Percentiles rank a stretch among this genome's conserved stretches.
Evolutionary conservation across 23 tunicate species (phyloP).

Genomic region (Diplosoma virens): DNA sequence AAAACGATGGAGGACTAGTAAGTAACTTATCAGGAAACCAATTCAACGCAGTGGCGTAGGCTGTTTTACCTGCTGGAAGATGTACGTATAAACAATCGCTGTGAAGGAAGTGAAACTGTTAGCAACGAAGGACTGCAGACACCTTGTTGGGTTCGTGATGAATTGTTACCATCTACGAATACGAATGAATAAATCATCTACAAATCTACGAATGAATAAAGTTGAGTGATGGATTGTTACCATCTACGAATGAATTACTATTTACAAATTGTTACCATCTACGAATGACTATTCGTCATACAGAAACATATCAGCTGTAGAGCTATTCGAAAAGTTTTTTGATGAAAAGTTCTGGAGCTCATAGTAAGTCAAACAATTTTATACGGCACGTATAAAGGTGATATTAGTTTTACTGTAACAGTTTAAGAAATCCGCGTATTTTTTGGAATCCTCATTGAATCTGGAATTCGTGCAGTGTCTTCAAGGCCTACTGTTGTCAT

Average conservation of each 20-base stretch:
- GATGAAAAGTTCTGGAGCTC: background rate
- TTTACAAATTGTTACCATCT: no score
- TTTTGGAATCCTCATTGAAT: background rate
- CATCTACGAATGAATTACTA: no score
- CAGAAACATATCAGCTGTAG: background rate
- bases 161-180: background rate
- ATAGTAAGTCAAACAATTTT: background rate
- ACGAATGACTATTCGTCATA: background rate
- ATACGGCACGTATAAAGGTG: background rate
- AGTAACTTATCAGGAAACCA: background rate
- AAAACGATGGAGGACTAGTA: background rate
- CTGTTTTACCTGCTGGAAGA: background rate
- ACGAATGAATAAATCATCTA: background rate
- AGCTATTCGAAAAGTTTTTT: background rate
- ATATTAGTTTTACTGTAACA: background rate
- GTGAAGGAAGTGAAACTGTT: background rate
- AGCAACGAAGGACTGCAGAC: background rate
- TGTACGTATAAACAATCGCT: background rate
- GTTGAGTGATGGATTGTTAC: no score
- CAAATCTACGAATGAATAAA: no score
- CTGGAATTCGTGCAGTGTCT: background rate
- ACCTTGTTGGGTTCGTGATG: background rate
- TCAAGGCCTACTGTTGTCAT: background rate
- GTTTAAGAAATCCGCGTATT: background rate
- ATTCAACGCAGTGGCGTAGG: background rate